Base-by-base conservation (phyloP, 2,113 vertebrate species). In the Tragelaphus scriptus region DNA sequence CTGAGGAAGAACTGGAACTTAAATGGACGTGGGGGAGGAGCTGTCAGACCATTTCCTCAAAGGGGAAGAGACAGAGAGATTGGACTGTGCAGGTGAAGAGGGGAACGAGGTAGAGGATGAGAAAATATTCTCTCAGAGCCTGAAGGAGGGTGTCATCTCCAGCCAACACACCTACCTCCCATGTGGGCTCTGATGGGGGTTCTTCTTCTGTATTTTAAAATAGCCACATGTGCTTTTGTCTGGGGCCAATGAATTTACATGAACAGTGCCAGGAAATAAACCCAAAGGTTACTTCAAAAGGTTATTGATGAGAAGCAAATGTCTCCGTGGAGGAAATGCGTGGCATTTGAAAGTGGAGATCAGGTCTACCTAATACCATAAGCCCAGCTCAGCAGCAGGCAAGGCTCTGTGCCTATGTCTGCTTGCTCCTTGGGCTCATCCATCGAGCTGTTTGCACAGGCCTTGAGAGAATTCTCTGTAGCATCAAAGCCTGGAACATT, bases 401-500 rank as follows among this genome's bases (percentile, higher is more conserved):
- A 49, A 77, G 19, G 79, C 82, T 96, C 56, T 26, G 36, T 25
- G 61, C 56, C 84, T 32, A 9, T 1, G 58, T 84, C 86, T 13
- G 63, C 75, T 40, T 26, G 19, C 65, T 87, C 51, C 51, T 30
- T 1, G 0, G 61, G 49, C 23, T 81, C 0, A 7, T 3, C 23
- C 44, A 4, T n/a, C 19, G 32, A 15, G 68, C 53, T 90, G 55
- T 89, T 16, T 88, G 61, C 2, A 80, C n/a, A 26, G 36, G 80
- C 56, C 49, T 81, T 90, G 56, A 56, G 90, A 96, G 81, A 80
- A 88, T 56, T 44, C 51, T 96, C 36, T 19, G 56, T 30, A 95
- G 94, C 96, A 96, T 93, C 36, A 75, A 94, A 94, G 87, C 87
- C 61, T 97, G 88, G 30, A 96, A 91, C 56, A 40, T 88, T 88